Evolutionary conservation across 2,797 vertebrate species (phyloP).

Genomic region (Nyctalus aviator): DNA sequence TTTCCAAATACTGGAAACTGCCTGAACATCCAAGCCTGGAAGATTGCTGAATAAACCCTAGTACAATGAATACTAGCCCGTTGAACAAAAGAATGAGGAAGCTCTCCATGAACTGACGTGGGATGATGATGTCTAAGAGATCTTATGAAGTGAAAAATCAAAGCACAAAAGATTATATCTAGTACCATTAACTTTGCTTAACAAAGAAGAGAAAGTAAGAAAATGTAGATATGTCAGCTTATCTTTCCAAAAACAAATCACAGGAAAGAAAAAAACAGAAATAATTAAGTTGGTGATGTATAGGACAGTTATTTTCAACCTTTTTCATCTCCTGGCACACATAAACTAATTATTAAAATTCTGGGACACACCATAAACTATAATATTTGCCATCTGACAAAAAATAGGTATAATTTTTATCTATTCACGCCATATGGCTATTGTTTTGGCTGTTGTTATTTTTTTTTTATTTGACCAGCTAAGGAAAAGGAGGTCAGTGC

Average conservation of each 20-base stretch:
- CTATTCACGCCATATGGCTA: background rate
- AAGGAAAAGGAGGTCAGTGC: background rate
- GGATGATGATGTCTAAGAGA: background rate
- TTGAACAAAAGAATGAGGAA: background rate
- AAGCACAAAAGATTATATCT: background rate
- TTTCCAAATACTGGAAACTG: background rate
- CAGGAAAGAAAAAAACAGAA: background rate
- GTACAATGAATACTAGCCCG: background rate
- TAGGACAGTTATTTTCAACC: background rate
- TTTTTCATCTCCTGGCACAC: background rate
- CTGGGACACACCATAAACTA: background rate
- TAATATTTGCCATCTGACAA: background rate
- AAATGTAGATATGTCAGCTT: background rate
- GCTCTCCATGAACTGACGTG: background rate
- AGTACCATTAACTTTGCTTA: background rate
- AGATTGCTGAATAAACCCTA: background rate
- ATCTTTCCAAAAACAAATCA: background rate
- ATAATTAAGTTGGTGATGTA: background rate
- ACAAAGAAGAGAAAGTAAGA: background rate
- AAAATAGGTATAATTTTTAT: background rate
- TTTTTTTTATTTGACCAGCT: background rate
- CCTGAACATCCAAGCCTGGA: background rate
- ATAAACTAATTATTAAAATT: background rate
- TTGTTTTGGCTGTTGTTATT: background rate
- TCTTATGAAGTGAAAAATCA: background rate